Evolutionary conservation across 1,140 invertebrate species (phyloP), one percentile per base, ranked within the genome.

Genomic region (Drosophila paulistorum): DNA sequence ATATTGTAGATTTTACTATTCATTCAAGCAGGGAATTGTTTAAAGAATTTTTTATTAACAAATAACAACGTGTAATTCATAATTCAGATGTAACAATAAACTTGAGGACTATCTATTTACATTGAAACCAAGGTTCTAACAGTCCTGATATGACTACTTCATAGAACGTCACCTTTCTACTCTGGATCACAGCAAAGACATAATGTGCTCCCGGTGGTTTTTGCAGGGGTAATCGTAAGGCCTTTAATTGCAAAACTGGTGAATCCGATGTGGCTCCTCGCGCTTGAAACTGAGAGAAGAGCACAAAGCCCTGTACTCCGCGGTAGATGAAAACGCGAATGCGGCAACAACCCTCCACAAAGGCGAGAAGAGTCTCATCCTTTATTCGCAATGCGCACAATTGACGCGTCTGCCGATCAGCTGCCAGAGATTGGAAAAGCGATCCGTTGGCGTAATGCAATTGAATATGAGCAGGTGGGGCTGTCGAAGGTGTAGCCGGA

Each of bases 271-370:
- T 35, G 1, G 35, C 9, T 1, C n/a, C 2, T 9, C 26, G 14
- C 9, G 64, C 68, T 1, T 59, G 63, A 6, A 91, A 84, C 2
- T 57, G 26, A 0, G 78, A 51, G 17, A 92, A 91, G 0, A 74
- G 67, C 20, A 87, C 76, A 60, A 92, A 92, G 1, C 91, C 91
- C 65, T 92, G 77, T 0, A 91, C 64, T 7, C 91, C 91, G 2
- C 79, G 80, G 51, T 92, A 92, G 17, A 77, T 71, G 0, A 85
- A 70, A n/a, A 92, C 76, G 1, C 81, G 69, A 17, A 92, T 64
- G 2, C 17, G 58, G 23, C 79, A 85, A 14, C 87, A 84, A 37
- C 71, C 75, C 60, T 92, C 89, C 11, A 91, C 68, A n/a, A 84
- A 91, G 55, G 86, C 79, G 20, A 92, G 60, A 45, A 92, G 58